Evolutionary conservation across 2,888 invertebrate genomes (phyloP).

Genomic region (Deilephila porcellus): DNA sequence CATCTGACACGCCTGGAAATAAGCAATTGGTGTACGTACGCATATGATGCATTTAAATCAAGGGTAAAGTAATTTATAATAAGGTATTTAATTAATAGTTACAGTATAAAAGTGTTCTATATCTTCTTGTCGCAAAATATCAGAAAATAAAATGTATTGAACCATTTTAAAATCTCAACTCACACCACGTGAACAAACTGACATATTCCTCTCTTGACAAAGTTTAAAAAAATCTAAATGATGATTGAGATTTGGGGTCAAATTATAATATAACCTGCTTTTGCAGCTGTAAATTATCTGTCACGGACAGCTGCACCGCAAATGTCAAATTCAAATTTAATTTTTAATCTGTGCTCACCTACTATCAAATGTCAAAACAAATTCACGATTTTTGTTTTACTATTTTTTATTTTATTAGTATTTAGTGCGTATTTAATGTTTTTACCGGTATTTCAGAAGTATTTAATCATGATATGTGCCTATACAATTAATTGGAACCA

Average conservation of each 20-base stretch:
- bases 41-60: neutral
- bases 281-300: slow-evolving; percentile 6
- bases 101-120: slow-evolving; percentile 67
- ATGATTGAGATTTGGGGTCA: too few species aligned
- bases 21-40: neutral
- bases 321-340: slow-evolving; percentile 25
- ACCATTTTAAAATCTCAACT: slow-evolving; percentile 54
- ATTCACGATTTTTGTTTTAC: slow-evolving; percentile 67
- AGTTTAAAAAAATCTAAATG: too few species aligned
- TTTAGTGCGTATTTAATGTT: slow-evolving; percentile 26
- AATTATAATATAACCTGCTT: neutral
- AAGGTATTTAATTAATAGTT: slow-evolving; percentile 30
- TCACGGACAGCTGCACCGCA: slow-evolving; percentile 1
- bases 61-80: neutral
- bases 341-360: slow-evolving; percentile 40
- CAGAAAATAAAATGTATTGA: slow-evolving; percentile 63
- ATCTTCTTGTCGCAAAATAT: slow-evolving; percentile 67
- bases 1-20: slow-evolving; percentile 77
- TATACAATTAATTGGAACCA: slow-evolving; percentile 27
- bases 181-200: too few species aligned
- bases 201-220: too few species aligned
- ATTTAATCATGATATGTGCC: slow-evolving; percentile 40
- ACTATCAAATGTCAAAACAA: slow-evolving; percentile 74
- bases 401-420: slow-evolving; percentile 51
- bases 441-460: slow-evolving; percentile 33